A percentile compares a stretch with the other conserved stretches of the same genome.
phyloP scores from a whole-genome alignment of 2,797 vertebrate genomes.

The Myotis daubentonii region DNA sequence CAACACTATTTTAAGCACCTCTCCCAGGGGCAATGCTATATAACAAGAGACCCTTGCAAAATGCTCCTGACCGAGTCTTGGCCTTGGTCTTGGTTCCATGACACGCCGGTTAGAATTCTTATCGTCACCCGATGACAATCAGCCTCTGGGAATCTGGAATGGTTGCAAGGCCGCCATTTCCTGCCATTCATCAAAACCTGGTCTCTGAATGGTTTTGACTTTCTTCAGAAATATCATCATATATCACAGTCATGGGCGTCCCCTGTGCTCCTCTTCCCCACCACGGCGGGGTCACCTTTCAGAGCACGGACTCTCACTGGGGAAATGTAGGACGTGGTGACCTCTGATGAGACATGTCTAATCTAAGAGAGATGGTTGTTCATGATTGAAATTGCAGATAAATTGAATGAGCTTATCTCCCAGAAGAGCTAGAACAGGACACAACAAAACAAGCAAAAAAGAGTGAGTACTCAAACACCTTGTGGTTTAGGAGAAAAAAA shows the following conservation, averaged over 20 bases:
- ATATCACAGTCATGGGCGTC: conserved; percentile 80
- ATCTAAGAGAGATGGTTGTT: conserved; percentile 46
- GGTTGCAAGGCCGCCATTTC: conserved; percentile 85
- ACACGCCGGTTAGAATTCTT: conserved; percentile 82
- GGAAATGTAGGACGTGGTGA: conserved; percentile 32
- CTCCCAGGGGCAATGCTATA: background rate
- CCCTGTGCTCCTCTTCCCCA: conserved; percentile 71
- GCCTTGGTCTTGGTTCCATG: conserved; percentile 69
- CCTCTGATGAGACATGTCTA: conserved; percentile 61
- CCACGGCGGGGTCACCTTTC: conserved; percentile 68
- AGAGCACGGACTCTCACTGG: conserved; percentile 24
- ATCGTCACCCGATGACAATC: conserved; percentile 81
- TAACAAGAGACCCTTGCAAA: background rate
- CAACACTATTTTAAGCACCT: background rate
- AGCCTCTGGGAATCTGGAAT: conserved; percentile 85
- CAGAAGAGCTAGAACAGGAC: background rate
- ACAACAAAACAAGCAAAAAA: background rate
- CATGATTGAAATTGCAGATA: conserved; percentile 64
- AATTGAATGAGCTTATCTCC: conserved; percentile 57
- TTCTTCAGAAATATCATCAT: conserved; percentile 83
- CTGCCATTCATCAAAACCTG: conserved; percentile 87
- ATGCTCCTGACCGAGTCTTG: background rate
- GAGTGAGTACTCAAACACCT: background rate
- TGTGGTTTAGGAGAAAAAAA: background rate
- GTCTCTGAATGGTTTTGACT: conserved; percentile 80